Conservation (phyloP, 2,797 vertebrate genomes). For the Pelodytes ibericus region DNA sequence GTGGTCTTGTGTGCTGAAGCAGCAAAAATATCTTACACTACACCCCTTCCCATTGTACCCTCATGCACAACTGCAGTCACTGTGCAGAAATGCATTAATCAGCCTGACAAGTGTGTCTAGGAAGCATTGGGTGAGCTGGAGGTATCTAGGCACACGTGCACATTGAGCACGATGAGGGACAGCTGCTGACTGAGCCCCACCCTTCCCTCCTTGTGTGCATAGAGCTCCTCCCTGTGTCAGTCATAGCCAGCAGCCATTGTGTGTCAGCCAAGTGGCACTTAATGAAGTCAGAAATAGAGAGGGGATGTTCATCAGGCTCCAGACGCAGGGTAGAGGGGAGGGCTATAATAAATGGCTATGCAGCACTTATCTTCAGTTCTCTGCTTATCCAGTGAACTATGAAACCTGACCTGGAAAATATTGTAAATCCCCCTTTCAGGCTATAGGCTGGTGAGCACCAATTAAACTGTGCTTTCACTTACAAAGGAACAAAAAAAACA, state of each 20-base stretch:
- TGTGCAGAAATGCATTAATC: constrained; percentile 43
- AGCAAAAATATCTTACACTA: constrained; percentile 4
- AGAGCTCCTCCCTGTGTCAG: constrained; percentile 41
- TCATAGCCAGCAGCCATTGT: constrained; percentile 51
- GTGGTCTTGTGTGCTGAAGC: constrained; percentile 20
- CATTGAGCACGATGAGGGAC: constrained; percentile 16
- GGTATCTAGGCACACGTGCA: constrained; percentile 39
- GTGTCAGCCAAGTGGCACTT: constrained; percentile 56
- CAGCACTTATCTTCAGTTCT: constrained; percentile 30
- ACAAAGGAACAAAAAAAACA: too few species aligned
- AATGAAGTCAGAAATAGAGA: constrained; percentile 55
- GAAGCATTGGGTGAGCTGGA: constrained; percentile 17
- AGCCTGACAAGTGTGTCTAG: constrained; percentile 46
- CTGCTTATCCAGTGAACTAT: constrained; percentile 23
- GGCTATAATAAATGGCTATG: constrained; percentile 38
- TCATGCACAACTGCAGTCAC: constrained; percentile 8
- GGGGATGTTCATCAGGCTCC: constrained; percentile 52
- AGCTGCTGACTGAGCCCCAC: constrained; percentile 36
- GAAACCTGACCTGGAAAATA: constrained; percentile 14
- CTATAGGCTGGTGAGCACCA: too few species aligned
- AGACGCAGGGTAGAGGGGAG: constrained; percentile 46
- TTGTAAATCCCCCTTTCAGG: constrained; percentile 10
- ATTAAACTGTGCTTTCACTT: neutral
- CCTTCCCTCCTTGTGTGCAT: constrained; percentile 18
- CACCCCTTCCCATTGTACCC: neutral